phyloP scores from a whole-genome alignment of 2,888 invertebrate genomes.

The Lydus trimaculatus region DNA sequence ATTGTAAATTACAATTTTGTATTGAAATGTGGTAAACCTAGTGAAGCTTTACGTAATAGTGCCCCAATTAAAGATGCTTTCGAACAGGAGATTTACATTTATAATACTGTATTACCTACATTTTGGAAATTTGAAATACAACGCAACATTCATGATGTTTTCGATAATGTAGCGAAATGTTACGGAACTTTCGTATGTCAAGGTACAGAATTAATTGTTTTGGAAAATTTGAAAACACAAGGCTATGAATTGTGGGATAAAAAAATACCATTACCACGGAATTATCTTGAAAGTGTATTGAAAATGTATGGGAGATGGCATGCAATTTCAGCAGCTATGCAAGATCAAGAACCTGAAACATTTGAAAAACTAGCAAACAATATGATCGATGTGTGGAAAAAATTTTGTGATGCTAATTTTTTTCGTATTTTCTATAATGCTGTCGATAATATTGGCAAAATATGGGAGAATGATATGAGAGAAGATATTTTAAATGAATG shows the following conservation, averaged over 20 bases:
- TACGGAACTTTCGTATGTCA: constrained; percentile 5
- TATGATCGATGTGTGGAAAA: not conserved
- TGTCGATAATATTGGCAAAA: not conserved
- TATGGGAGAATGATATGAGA: not conserved
- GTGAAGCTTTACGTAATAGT: constrained; percentile 14
- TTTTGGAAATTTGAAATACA: constrained; percentile 12
- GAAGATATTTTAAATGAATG: not conserved
- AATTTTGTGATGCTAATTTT: not conserved
- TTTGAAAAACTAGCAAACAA: constrained; percentile 31
- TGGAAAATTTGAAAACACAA: constrained; percentile 39
- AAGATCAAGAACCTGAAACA: not conserved
- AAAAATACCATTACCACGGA: constrained; percentile 39
- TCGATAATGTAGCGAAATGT: constrained; percentile 15
- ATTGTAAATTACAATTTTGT: constrained; percentile 13
- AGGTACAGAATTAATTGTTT: constrained; percentile 16
- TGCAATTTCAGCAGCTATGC: constrained; percentile 2
- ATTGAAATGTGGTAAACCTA: constrained; percentile 20
- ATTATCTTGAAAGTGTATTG: constrained; percentile 43
- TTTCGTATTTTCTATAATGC: not conserved
- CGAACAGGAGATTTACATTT: constrained; percentile 14
- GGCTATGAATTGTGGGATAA: constrained; percentile 39
- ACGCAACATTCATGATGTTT: not conserved
- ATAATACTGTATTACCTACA: not conserved
- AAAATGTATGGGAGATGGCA: constrained; percentile 35
- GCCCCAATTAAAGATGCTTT: constrained; percentile 13